phyloP scores from a whole-genome alignment of 2,113 vertebrate genomes.

The Triplophysa siluroides region DNA sequence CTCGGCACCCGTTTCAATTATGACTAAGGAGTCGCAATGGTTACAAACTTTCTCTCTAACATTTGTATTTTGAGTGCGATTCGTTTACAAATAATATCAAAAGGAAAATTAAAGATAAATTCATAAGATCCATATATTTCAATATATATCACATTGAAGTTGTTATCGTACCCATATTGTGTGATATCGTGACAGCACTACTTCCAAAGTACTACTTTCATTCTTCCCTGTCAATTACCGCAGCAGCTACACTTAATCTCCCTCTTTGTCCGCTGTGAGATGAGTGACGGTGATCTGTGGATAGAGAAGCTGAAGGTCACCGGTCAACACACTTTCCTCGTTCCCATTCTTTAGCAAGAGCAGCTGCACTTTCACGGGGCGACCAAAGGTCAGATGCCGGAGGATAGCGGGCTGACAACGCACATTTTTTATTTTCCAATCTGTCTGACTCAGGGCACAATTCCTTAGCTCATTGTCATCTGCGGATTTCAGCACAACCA shows the following conservation, averaged over 20 bases:
- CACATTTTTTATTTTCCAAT: background rate
- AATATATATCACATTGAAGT: no score
- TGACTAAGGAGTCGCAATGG: no score
- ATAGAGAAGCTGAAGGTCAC: constrained; percentile 54
- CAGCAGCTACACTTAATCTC: constrained; percentile 56
- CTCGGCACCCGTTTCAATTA: no score
- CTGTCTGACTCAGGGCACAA: background rate
- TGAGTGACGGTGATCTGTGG: constrained; percentile 60
- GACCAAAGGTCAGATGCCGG: constrained; percentile 37
- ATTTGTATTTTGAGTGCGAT: no score
- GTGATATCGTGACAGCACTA: no score
- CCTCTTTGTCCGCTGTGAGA: constrained; percentile 58
- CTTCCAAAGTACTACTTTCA: background rate
- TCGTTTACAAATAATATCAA: no score
- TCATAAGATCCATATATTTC: no score
- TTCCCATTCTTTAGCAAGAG: constrained; percentile 48
- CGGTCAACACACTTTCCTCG: constrained; percentile 65
- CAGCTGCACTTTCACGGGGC: constrained; percentile 56
- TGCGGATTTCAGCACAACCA: constrained; percentile 28
- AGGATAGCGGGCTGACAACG: constrained; percentile 19
- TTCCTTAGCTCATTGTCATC: constrained; percentile 30
- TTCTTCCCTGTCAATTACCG: constrained; percentile 40
- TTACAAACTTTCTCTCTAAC: no score
- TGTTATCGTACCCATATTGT: no score
- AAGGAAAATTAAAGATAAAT: no score